Conservation (phyloP, 2,113 vertebrate species). For the Melanocharis versteri region DNA sequence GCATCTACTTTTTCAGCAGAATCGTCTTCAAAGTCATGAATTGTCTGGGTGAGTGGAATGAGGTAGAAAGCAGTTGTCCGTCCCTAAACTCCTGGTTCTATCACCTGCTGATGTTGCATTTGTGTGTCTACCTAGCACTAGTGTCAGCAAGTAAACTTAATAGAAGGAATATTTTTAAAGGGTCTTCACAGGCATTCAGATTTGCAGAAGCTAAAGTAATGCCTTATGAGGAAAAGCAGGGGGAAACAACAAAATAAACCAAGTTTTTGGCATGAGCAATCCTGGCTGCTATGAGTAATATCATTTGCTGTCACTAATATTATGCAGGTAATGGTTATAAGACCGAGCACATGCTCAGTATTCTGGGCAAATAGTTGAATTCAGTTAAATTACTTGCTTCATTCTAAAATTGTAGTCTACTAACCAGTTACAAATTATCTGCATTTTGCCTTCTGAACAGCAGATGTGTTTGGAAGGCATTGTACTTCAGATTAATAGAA, state of each 20-base stretch:
- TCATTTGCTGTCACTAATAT: neutral
- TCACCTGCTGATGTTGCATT: neutral
- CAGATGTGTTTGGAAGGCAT: neutral
- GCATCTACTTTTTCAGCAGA: neutral
- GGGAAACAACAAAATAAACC: neutral
- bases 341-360: neutral
- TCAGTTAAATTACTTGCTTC: neutral
- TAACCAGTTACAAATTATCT: neutral
- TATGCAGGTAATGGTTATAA: neutral
- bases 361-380: neutral
- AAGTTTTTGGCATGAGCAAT: neutral
- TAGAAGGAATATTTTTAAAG: neutral
- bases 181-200: neutral
- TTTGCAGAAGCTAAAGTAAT: neutral
- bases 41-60: neutral
- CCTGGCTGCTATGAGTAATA: neutral
- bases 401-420: neutral
- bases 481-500: neutral
- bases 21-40: neutral
- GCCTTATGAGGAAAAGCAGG: neutral
- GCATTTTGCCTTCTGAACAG: neutral
- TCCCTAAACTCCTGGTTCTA: neutral
- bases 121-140: neutral
- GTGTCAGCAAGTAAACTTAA: neutral
- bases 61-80: neutral